These are phyloP conservation scores for Megalonaias nervosa DNA, from an alignment of 1,140 invertebrate species.

Conservation along the genomic window DNA sequence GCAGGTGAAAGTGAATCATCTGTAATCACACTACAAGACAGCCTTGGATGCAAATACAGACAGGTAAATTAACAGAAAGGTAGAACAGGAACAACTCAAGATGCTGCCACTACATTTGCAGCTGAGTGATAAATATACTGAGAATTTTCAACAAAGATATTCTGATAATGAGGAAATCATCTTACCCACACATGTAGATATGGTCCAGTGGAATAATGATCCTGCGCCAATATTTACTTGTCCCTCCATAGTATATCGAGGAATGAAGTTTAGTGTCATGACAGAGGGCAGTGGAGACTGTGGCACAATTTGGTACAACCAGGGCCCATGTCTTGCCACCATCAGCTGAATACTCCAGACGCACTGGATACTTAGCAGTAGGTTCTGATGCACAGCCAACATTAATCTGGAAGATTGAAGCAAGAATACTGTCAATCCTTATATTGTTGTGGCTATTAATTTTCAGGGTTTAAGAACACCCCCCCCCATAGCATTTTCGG, in stretches of 20 bases:
- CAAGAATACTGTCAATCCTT: not conserved
- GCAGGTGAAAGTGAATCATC: no score
- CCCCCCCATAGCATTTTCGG: no score
- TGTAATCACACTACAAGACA: no score
- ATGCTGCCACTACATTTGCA: no score
- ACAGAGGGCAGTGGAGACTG: constrained; percentile 47
- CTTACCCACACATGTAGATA: constrained; percentile 71
- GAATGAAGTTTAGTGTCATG: constrained; percentile 57
- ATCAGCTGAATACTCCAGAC: constrained; percentile 71
- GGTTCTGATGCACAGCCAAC: constrained; percentile 71
- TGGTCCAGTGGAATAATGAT: constrained; percentile 68
- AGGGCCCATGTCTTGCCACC: constrained; percentile 69
- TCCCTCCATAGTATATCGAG: constrained; percentile 71
- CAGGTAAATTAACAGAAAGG: no score
- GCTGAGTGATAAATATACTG: no score
- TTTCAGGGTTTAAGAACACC: no score
- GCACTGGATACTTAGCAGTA: constrained; percentile 65
- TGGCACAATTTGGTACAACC: constrained; percentile 61
- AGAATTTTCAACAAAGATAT: no score
- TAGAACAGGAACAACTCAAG: no score
- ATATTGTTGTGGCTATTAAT: no score
- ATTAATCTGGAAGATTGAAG: constrained; percentile 65
- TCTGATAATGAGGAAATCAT: not conserved
- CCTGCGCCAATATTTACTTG: constrained; percentile 67
- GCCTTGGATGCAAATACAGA: no score